Base-by-base conservation (phyloP, 2,797 vertebrate genomes). In the Delichon dasypus region DNA sequence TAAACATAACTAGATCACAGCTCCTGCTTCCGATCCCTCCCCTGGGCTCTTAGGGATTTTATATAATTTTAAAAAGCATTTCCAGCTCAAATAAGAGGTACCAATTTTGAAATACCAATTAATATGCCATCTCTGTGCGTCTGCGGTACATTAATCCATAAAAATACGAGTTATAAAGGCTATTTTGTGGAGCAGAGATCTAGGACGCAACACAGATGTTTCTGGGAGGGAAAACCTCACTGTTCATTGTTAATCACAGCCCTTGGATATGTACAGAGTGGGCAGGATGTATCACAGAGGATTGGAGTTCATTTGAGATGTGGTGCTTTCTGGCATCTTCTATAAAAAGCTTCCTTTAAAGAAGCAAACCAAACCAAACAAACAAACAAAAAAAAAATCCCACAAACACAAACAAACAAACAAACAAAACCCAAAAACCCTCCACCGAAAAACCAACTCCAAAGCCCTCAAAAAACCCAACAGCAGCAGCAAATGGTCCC, bases 171-270 rank as follows among this genome's bases (percentile, higher is more conserved):
- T 53, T 93, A 45, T 44, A 76, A 86, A 51, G 64, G 80, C 25
- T 73, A 22, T 60, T 90, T 88, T 78, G 18, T 76, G 23, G 36
- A 53, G 60, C 34, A 79, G 65, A 76, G 70, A 90, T 88, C 34
- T 92, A 68, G 92, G 89, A 74, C 61, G 32, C 54, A 93, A 76
- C 80, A 68, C 85, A 85, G 85, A 92, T 79, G 78, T 95, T 92
- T 79, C 74, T 61, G 64, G 44, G 89, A 83, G 58, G 48, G 65
- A 68, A 62, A 70, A 57, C 57, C 68, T 89, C 75, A 5, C 55
- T 27, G 47, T 54, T 81, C 16, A 10, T 64, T 81, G 51, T 88
- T 89, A 61, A 84, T 91, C 80, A 62, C 70, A 79, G 91, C 62
- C 89, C 71, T 81, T 65, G 26, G 58, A 53, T 47, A 47, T 27